Evolutionary conservation across 2,113 vertebrate species (phyloP).

Genomic region (Anser brachyrhynchus): DNA sequence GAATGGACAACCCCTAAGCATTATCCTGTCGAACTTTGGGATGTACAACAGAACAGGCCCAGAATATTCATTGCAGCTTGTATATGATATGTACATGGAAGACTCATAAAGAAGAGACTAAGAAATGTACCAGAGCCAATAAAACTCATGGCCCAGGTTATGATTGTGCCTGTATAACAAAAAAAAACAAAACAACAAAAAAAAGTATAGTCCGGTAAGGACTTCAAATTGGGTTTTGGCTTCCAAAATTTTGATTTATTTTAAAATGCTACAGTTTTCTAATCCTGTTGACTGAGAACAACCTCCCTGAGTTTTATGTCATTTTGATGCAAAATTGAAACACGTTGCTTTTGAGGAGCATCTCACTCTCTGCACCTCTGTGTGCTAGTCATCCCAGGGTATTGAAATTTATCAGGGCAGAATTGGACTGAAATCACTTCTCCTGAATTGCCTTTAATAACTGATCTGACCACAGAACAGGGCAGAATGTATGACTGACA

Average conservation of each 20-base stretch:
- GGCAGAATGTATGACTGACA: not conserved
- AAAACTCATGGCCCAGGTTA: not conserved
- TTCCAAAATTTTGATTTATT: not conserved
- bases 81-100: not conserved
- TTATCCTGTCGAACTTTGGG: accelerated
- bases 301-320: not conserved
- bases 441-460: not conserved
- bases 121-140: not conserved
- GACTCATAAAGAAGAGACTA: not conserved
- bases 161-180: not conserved
- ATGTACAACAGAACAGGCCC: not conserved
- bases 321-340: not conserved
- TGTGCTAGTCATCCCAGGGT: not conserved
- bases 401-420: not conserved
- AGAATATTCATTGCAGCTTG: not conserved
- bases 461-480: not conserved
- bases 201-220: not conserved
- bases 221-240: not conserved
- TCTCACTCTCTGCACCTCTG: not conserved
- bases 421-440: not conserved
- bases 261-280: accelerated
- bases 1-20: not conserved
- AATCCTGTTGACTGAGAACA: not conserved
- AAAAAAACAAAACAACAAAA: not conserved
- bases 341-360: not conserved